phyloP scores from a whole-genome alignment of 2,888 invertebrate genomes.

The Sericinus montela region DNA sequence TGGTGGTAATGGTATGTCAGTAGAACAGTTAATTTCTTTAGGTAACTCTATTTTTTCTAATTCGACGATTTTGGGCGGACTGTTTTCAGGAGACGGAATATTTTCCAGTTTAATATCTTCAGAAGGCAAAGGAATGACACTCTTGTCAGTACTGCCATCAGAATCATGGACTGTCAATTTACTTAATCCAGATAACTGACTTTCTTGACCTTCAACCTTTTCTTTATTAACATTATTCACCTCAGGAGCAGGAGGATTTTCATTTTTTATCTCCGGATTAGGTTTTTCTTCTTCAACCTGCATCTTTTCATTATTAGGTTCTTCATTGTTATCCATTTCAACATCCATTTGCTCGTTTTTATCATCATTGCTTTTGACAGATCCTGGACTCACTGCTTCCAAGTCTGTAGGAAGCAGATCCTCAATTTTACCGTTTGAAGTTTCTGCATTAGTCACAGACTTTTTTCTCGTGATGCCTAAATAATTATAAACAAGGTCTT shows the following conservation, averaged over 20 bases:
- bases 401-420: slow-evolving; percentile 86
- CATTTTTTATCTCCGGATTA: slow-evolving; percentile 39
- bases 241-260: slow-evolving; percentile 25
- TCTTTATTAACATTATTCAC: slow-evolving; percentile 27
- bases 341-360: slow-evolving; percentile 49
- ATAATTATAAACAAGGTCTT: slow-evolving; percentile 92
- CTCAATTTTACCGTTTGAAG: slow-evolving; percentile 48
- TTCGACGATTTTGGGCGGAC: slow-evolving; percentile 57
- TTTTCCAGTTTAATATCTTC: slow-evolving; percentile 62
- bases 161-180: slow-evolving; percentile 51
- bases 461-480: slow-evolving; percentile 88
- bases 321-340: slow-evolving; percentile 22
- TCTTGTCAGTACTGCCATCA: slow-evolving; percentile 47
- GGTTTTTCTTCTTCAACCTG: slow-evolving; percentile 43
- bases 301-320: slow-evolving; percentile 36
- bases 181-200: slow-evolving; percentile 77
- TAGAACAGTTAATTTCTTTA: slow-evolving; percentile 26
- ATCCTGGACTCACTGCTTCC: slow-evolving; percentile 90
- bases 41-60: slow-evolving; percentile 26
- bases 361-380: slow-evolving; percentile 81
- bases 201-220: slow-evolving; percentile 65
- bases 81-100: slow-evolving; percentile 45
- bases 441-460: slow-evolving; percentile 43
- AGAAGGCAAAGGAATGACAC: slow-evolving; percentile 45
- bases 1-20: slow-evolving; percentile 54